phyloP scores from a whole-genome alignment of 2,888 invertebrate genomes.

The Erebia ligea region DNA sequence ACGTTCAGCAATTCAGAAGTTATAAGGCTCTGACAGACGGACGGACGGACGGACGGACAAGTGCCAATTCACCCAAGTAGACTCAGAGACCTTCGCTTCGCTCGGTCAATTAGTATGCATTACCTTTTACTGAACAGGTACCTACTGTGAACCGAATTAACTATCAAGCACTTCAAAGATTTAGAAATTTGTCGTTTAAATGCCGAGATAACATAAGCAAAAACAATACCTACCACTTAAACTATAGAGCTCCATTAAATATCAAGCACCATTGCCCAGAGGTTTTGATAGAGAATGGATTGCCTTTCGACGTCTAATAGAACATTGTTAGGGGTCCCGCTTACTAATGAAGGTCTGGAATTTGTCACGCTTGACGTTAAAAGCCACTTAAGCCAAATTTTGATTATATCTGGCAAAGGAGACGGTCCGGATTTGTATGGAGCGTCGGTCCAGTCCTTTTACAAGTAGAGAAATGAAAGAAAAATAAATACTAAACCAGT shows the following conservation, averaged over 20 bases:
- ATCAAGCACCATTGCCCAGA: not conserved
- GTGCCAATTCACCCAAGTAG: too few species aligned
- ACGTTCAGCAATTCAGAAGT: too few species aligned
- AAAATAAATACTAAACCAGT: too few species aligned
- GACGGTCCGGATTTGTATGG: not conserved
- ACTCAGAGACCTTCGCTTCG: too few species aligned
- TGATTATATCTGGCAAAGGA: not conserved
- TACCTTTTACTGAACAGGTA: too few species aligned
- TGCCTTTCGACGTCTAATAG: constrained; percentile 20
- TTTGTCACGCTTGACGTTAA: constrained; percentile 29
- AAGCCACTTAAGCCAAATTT: constrained; percentile 11
- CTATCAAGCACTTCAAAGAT: not conserved
- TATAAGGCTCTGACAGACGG: too few species aligned
- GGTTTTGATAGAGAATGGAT: constrained; percentile 18
- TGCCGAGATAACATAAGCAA: not conserved
- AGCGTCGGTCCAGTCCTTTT: too few species aligned
- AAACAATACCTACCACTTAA: not conserved
- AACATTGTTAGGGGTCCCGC: constrained; percentile 12
- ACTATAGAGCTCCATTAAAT: constrained; percentile 7
- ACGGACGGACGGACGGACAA: too few species aligned
- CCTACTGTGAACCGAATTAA: not conserved
- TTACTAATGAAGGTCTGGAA: constrained; percentile 31
- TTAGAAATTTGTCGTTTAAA: not conserved
- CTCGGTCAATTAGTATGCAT: too few species aligned
- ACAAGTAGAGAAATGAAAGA: too few species aligned